phyloP scores from a whole-genome alignment of 2,113 vertebrate species.

The Ancistrus triradiatus region DNA sequence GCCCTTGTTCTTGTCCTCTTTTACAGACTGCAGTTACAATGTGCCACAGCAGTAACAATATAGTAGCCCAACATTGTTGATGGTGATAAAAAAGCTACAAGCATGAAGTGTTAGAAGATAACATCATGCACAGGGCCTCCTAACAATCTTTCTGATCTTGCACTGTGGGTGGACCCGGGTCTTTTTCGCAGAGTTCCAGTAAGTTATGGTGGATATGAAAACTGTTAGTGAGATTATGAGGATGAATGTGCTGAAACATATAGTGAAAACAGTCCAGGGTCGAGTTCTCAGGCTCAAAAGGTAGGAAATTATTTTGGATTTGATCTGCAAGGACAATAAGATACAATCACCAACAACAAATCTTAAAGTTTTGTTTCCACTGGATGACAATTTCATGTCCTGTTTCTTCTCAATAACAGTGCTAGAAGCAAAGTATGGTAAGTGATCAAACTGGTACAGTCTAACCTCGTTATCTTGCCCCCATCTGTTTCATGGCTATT shows the following conservation, averaged over 20 bases:
- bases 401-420: too few species aligned
- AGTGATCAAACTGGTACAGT: too few species aligned
- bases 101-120: slow-evolving; percentile 53
- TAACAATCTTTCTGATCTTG: slow-evolving; percentile 87
- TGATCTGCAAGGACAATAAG: slow-evolving; percentile 81
- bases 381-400: too few species aligned
- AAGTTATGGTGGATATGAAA: slow-evolving; percentile 81
- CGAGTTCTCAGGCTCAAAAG: slow-evolving; percentile 82
- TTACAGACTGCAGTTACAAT: slow-evolving; percentile 76
- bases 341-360: slow-evolving; percentile 8
- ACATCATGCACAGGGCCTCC: slow-evolving; percentile 68
- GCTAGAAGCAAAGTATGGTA: too few species aligned
- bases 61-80: too few species aligned
- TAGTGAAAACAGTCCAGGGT: slow-evolving; percentile 81
- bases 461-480: too few species aligned
- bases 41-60: slow-evolving; percentile 37
- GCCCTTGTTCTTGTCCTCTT: slow-evolving; percentile 84
- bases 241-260: slow-evolving; percentile 78
- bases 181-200: slow-evolving; percentile 87
- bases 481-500: too few species aligned
- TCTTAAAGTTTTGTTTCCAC: too few species aligned
- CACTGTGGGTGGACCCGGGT: slow-evolving; percentile 77
- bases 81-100: too few species aligned
- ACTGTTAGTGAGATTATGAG: slow-evolving; percentile 78
- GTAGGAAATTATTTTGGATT: slow-evolving; percentile 84